Base-by-base conservation (phyloP, 1,140 invertebrate genomes). In the Papilio helenus region DNA sequence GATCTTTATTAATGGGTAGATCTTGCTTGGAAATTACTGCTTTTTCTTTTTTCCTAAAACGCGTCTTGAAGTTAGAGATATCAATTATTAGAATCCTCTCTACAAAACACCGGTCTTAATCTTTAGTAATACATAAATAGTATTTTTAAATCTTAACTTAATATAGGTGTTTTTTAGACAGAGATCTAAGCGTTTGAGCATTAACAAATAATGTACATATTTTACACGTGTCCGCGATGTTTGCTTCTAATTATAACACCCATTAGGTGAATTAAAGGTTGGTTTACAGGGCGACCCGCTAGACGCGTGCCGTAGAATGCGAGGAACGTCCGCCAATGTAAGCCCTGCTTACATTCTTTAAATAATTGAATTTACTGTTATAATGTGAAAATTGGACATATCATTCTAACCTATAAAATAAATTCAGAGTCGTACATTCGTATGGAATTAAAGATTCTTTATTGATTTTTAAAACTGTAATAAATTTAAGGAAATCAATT, bases 141-240 rank as follows among this genome's bases (percentile, higher is more conserved):
- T 34, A 34, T 5, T 34, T 34, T 5, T 34, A 34, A 3, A 2
- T 4, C 2, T 3, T 46, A 10, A 46, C 3, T 46, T 46, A 14
- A 14, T 14, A 46, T 39, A 39, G 7, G 34, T 46, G 51, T 20
- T 8, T 55, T 55, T 9, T 9, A 55, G 1, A 20, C 51, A 55
- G 7, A 55, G 18, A 55, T 55, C 18, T 8, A 68, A 26, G 61
- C 12, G 8, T 65, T 65, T 65, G 34, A 68, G 61, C 18, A 68
- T 68, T 29, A 68, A 68, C 61, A 34, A 29, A 14, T 29, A 29
- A 68, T 68, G 26, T 26, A 68, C 26, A 68, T 68, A 68, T 68
- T 68, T 68, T 68, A 68, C 61, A 68, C 61, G 26, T 68, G 26
- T 68, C 61, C 61, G 61, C 26, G 61, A 68, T 68, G 61, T 26